These are phyloP conservation scores for Zaprionus gabonicus DNA, from an alignment of 1,140 invertebrate species.

Conservation along the genomic window DNA sequence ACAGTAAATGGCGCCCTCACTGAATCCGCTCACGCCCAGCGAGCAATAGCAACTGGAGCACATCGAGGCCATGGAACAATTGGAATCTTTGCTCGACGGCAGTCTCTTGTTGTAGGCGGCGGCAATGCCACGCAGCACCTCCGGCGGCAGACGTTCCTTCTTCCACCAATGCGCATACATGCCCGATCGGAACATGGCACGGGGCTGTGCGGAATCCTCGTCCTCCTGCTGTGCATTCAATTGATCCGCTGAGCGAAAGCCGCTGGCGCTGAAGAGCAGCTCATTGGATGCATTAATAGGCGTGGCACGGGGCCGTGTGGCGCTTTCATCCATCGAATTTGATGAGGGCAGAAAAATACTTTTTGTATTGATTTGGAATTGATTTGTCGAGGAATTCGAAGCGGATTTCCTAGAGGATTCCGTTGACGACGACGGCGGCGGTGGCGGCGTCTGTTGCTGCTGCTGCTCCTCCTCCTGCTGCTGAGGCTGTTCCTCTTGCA, in stretches of 20 bases:
- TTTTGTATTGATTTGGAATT: constrained; percentile 74
- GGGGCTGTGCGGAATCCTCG: constrained; percentile 15
- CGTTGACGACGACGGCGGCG: background rate
- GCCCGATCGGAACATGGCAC: constrained; percentile 90
- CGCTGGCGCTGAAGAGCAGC: constrained; percentile 56
- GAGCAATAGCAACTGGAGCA: constrained; percentile 60
- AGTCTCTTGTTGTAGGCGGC: constrained; percentile 77
- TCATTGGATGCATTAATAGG: constrained; percentile 22
- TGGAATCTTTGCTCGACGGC: constrained; percentile 63
- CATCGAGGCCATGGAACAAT: constrained; percentile 35
- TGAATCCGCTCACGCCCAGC: constrained; percentile 68
- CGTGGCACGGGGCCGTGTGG: background rate
- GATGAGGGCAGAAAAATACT: constrained; percentile 73
- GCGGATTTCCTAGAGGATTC: constrained; percentile 14
- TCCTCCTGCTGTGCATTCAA: constrained; percentile 35
- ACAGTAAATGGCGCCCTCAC: constrained; percentile 73
- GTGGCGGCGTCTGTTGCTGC: constrained; percentile 1
- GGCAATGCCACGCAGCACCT: constrained; percentile 86
- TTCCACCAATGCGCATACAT: constrained; percentile 96
- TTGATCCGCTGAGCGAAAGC: constrained; percentile 50
- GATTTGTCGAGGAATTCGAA: constrained; percentile 30
- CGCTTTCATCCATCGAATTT: constrained; percentile 60
- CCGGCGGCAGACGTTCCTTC: constrained; percentile 91
- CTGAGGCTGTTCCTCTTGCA: constrained; percentile 4
- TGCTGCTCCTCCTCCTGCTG: background rate